A percentile compares a stretch with the other conserved stretches of the same genome.
These are phyloP conservation scores for Rotaria sp. DNA, from an alignment of 2,888 invertebrate genomes.

Conservation along the genomic window DNA sequence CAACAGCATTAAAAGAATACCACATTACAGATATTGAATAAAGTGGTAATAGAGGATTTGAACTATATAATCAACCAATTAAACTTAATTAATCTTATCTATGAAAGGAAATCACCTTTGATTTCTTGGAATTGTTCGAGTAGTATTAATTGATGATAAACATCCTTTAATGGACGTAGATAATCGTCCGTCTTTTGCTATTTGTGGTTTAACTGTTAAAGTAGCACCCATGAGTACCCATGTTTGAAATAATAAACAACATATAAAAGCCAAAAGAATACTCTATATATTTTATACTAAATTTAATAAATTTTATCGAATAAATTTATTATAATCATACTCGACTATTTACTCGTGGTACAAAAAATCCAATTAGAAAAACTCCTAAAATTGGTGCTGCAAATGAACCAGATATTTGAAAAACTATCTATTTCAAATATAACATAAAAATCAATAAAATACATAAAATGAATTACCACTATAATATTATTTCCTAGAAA, in stretches of 20 bases:
- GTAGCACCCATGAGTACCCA: background rate
- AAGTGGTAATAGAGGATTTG: constrained; percentile 32
- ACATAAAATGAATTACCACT: background rate
- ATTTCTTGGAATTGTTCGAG: background rate
- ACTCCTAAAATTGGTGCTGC: constrained; percentile 37
- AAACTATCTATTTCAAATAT: background rate
- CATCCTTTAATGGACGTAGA: background rate
- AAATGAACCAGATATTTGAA: background rate
- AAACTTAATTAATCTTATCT: background rate
- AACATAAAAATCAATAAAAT: background rate
- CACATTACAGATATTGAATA: constrained; percentile 47
- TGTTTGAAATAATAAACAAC: background rate
- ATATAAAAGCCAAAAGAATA: background rate
- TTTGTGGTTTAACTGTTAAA: background rate
- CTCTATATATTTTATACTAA: background rate
- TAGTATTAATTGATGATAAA: background rate
- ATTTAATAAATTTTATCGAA: background rate
- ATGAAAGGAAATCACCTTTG: background rate
- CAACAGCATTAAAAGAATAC: constrained; percentile 45
- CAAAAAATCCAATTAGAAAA: constrained; percentile 34
- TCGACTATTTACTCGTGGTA: constrained; percentile 34
- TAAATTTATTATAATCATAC: background rate
- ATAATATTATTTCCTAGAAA: constrained; percentile 20
- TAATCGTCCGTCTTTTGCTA: background rate
- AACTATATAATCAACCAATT: background rate